Evolutionary conservation across 2,797 vertebrate genomes (phyloP).

Genomic region (Leuciscus waleckii): DNA sequence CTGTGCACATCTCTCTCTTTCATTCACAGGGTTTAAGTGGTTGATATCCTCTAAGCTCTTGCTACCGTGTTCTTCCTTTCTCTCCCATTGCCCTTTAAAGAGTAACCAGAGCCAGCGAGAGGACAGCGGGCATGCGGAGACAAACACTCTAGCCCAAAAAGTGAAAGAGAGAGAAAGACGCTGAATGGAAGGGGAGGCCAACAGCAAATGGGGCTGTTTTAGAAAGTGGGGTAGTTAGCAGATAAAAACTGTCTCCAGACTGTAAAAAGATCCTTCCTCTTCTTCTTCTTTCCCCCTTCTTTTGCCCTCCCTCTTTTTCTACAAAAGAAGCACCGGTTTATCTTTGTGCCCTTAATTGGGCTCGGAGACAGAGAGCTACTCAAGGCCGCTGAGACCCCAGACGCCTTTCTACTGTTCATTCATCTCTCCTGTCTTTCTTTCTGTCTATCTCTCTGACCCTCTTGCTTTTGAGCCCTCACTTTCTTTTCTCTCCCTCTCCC

Average conservation of each 20-base stretch:
- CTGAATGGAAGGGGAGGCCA: slow-evolving; percentile 53
- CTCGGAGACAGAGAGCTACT: slow-evolving; percentile 65
- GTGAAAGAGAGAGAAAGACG: slow-evolving; percentile 52
- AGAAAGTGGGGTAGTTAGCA: slow-evolving; percentile 73
- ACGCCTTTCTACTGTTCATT: slow-evolving; percentile 65
- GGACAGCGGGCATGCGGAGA: slow-evolving; percentile 58
- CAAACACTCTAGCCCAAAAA: slow-evolving; percentile 52
- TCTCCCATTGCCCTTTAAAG: slow-evolving; percentile 62
- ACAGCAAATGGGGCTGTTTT: slow-evolving; percentile 62
- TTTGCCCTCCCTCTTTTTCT: slow-evolving; percentile 55
- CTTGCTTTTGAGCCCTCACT: slow-evolving; percentile 32
- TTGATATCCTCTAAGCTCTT: slow-evolving; percentile 58
- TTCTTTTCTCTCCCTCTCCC: slow-evolving; percentile 50
- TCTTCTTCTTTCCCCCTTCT: slow-evolving; percentile 58
- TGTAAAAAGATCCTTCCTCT: slow-evolving; percentile 72
- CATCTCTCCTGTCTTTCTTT: slow-evolving; percentile 55
- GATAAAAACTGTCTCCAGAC: slow-evolving; percentile 75
- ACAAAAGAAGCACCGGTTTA: slow-evolving; percentile 58
- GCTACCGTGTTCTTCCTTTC: slow-evolving; percentile 54
- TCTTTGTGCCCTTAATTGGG: slow-evolving; percentile 71
- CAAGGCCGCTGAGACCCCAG: slow-evolving; percentile 62
- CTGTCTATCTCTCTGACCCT: slow-evolving; percentile 52
- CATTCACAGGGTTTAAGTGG: slow-evolving; percentile 64
- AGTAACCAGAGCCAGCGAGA: slow-evolving; percentile 64
- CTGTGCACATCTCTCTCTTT: slow-evolving; percentile 51